Evolutionary conservation across 2,113 vertebrate genomes (phyloP).

Genomic region (Suricata suricatta): DNA sequence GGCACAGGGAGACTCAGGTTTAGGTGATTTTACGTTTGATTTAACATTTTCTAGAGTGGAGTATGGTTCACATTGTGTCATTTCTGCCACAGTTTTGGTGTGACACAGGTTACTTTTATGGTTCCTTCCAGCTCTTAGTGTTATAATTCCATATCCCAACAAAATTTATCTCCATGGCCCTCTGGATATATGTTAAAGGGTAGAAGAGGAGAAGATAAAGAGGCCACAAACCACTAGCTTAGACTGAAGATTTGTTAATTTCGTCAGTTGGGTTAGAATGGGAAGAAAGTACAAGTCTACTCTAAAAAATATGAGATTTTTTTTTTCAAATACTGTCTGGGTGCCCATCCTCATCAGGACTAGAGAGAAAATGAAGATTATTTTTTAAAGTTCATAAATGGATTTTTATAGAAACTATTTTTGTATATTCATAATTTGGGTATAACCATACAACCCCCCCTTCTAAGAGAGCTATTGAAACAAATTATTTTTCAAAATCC

Average conservation of each 20-base stretch:
- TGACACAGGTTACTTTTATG: background rate
- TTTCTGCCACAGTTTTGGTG: background rate
- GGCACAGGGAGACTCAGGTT: background rate
- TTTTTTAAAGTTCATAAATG: background rate
- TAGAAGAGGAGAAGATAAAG: background rate
- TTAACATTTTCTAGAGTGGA: background rate
- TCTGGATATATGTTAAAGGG: background rate
- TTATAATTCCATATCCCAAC: background rate
- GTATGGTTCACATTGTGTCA: background rate
- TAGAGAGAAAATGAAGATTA: background rate
- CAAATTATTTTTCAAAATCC: background rate
- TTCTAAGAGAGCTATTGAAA: background rate
- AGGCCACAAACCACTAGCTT: background rate
- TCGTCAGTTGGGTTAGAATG: background rate
- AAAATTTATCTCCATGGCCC: background rate
- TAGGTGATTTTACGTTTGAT: background rate
- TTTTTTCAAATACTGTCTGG: background rate
- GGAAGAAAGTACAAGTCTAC: background rate
- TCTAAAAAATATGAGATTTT: background rate
- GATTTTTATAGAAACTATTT: background rate
- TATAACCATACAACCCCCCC: background rate
- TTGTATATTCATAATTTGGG: background rate
- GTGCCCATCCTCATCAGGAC: background rate
- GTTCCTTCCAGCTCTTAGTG: background rate
- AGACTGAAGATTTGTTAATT: background rate